Evolutionary conservation across 2,113 vertebrate genomes (phyloP).

Genomic region (Irena cyanogastra): DNA sequence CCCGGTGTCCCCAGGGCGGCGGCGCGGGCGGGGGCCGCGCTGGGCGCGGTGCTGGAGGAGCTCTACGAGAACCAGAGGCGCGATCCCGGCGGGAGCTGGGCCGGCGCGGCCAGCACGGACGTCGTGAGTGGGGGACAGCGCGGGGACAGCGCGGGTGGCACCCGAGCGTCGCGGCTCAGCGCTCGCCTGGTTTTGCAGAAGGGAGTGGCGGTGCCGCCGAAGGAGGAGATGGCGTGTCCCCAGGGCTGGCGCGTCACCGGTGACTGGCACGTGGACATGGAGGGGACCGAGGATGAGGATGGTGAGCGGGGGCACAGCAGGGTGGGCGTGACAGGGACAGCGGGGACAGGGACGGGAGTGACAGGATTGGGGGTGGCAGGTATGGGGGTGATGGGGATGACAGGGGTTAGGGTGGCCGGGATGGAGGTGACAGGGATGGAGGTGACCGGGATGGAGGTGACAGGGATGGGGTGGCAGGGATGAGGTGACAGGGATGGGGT

Average conservation of each 20-base stretch:
- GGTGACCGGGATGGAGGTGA: no score
- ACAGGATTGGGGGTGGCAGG: background rate
- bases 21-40: no score
- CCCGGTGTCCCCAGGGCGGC: background rate
- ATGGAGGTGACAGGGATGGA: background rate
- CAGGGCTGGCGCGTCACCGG: conserved; percentile 55
- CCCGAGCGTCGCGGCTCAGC: background rate
- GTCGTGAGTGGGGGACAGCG: background rate
- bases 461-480: background rate
- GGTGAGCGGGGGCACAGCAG: conserved; percentile 11
- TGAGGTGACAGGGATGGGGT: no score
- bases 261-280: conserved; percentile 59
- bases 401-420: background rate
- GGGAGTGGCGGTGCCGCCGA: background rate
- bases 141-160: background rate
- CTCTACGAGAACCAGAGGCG: conserved; percentile 67
- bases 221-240: conserved; percentile 59
- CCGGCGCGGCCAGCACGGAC: background rate
- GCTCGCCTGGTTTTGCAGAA: background rate
- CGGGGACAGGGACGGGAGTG: background rate
- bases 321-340: background rate
- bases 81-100: background rate
- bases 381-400: no score
- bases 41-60: conserved; percentile 60
- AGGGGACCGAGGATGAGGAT: conserved; percentile 35